phyloP scores from a whole-genome alignment of 2,113 vertebrate species.

The Perognathus longimembris region DNA sequence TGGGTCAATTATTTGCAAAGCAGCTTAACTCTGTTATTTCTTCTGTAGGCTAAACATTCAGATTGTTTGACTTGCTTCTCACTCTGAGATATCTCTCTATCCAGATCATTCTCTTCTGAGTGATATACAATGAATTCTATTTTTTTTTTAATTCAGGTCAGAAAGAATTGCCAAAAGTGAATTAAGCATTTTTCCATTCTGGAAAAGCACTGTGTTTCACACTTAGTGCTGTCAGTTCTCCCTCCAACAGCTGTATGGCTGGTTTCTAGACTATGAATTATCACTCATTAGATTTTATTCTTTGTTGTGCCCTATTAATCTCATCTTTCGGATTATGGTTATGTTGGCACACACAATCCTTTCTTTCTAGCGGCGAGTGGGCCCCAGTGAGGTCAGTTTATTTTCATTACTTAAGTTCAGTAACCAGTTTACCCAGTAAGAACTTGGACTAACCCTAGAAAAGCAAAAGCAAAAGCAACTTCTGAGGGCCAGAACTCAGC shows the following conservation, averaged over 20 bases:
- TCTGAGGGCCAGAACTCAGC: neutral
- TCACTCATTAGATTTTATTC: neutral
- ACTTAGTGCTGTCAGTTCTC: neutral
- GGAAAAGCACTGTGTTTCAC: neutral
- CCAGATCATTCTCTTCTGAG: neutral
- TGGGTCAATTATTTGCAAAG: neutral
- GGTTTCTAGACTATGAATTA: neutral
- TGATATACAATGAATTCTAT: neutral
- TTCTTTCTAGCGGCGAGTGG: neutral
- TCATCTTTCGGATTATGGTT: neutral
- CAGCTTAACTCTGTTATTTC: neutral
- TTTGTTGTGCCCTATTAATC: neutral
- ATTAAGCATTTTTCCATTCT: constrained; percentile 5
- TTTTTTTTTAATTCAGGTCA: neutral
- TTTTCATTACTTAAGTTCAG: neutral
- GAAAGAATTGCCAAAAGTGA: neutral
- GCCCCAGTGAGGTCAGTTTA: neutral
- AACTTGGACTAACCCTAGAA: neutral
- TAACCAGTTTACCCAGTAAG: neutral
- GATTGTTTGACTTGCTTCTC: neutral
- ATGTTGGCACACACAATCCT: neutral
- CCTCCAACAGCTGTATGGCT: neutral
- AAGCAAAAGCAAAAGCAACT: neutral
- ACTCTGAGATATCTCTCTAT: neutral
- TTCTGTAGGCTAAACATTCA: neutral